phyloP scores from a whole-genome alignment of 2,888 invertebrate species.

The Ectemnius cavifrons region DNA sequence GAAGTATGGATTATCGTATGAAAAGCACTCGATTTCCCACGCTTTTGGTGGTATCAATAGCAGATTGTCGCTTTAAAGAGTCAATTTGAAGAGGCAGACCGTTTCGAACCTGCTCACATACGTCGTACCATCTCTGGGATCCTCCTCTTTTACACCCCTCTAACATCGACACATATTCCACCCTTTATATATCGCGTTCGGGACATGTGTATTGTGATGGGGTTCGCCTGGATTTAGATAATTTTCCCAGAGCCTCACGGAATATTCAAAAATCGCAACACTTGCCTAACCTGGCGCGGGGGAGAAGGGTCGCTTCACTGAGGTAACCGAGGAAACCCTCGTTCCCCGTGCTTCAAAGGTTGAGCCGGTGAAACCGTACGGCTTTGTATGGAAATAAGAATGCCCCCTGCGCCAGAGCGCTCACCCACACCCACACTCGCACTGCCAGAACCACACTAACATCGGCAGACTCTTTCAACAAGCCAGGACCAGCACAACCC shows the following conservation, averaged over 20 bases:
- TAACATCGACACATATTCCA: constrained; percentile 7
- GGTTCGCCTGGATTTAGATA: constrained; percentile 67
- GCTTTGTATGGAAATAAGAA: constrained; percentile 75
- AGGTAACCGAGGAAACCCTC: constrained; percentile 47
- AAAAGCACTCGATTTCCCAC: constrained; percentile 30
- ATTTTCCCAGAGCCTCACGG: constrained; percentile 63
- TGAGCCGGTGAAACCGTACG: constrained; percentile 69
- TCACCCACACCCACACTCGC: constrained; percentile 42
- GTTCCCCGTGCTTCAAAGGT: constrained; percentile 68
- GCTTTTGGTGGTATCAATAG: constrained; percentile 6
- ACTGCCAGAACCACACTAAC: constrained; percentile 9
- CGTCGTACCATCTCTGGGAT: not conserved
- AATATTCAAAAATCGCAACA: constrained; percentile 69
- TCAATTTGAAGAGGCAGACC: constrained; percentile 22
- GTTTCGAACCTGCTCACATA: constrained; percentile 29
- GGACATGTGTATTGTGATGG: constrained; percentile 42
- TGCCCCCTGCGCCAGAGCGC: constrained; percentile 61
- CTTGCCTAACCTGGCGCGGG: constrained; percentile 60
- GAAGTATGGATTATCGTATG: not conserved
- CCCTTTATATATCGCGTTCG: constrained; percentile 35
- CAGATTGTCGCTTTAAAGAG: constrained; percentile 11
- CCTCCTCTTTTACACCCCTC: not conserved
- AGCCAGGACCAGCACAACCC: no score
- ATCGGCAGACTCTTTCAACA: no score
- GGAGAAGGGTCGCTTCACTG: constrained; percentile 32